Evolutionary conservation across 2,888 invertebrate species (phyloP), one percentile per base, ranked within the genome.

Genomic region (Lypha dubia): DNA sequence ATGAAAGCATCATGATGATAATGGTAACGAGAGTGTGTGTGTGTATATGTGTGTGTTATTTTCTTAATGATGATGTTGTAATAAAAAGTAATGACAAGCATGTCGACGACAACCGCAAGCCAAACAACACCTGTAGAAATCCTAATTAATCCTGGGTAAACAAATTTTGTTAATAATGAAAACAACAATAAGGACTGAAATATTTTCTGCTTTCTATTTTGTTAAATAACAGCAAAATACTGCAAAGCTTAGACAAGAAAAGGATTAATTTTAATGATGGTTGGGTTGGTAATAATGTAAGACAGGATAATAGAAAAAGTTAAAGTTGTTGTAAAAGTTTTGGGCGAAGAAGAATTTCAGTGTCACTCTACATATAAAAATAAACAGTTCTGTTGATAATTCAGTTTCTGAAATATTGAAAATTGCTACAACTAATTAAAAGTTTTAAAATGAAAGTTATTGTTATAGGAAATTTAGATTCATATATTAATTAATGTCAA

Each of bases 121-220:
- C 77, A 68, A 81, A 84, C 84, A 84, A 77, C 80, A 84, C 84
- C 84, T 84, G 77, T 81, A 77, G 84, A 84, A 65, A 62, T 74
- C 84, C 80, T 84, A 81, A 81, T 84, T 84, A 84, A 84, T 84
- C 84, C 80, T 80, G 46, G 56, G 67, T 63, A 83, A 77, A 77
- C 53, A 68, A 80, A 80, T 80, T 76, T 73, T 60, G 51, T 35
- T 73, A 22, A 38, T 77, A 73, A 77, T 68, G 17, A 56, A 46
- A 62, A 63, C 24, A 53, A 75, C 49, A 71, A 71, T 44, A 71
- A 65, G 28, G 28, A 49, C 20, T 20, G 20, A 8, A 24, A 24
- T 46, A 46, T 8, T 11, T 60, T 53, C 41, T 49, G 38, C 11
- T 51, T 63, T 65, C 11, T 0, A 2, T 38, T 58, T 63, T 35